These are phyloP conservation scores for Listrodromus nycthemerus DNA, from an alignment of 2,888 invertebrate genomes.

Conservation along the genomic window DNA sequence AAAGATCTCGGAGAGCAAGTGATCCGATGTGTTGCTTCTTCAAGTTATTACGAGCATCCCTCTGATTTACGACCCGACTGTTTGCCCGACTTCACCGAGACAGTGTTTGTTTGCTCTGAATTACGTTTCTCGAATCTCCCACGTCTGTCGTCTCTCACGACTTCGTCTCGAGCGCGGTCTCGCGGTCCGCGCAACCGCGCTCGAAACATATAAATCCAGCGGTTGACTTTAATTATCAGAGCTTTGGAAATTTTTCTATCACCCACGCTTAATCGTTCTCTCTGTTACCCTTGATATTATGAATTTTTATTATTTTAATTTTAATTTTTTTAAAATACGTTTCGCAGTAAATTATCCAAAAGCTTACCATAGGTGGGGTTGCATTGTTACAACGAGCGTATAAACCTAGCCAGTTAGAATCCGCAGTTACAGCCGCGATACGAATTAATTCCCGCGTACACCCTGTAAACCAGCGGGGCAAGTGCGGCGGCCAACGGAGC, in stretches of 20 bases:
- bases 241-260: slow-evolving; percentile 22
- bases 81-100: slow-evolving; percentile 68
- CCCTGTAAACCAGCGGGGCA: slow-evolving; percentile 38
- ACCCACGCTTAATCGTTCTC: background rate
- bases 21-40: slow-evolving; percentile 46
- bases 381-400: slow-evolving; percentile 60
- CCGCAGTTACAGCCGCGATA: slow-evolving; percentile 64
- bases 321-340: slow-evolving; percentile 29
- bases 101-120: slow-evolving; percentile 72
- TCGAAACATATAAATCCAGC: slow-evolving; percentile 1
- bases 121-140: slow-evolving; percentile 61
- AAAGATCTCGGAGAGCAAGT: slow-evolving; percentile 7
- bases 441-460: slow-evolving; percentile 65
- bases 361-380: slow-evolving; percentile 40
- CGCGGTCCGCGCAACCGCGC: slow-evolving; percentile 1
- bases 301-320: slow-evolving; percentile 18
- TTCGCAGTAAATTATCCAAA: slow-evolving; percentile 60
- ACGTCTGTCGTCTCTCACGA: slow-evolving; percentile 47
- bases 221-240: background rate
- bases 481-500: slow-evolving; percentile 53
- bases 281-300: slow-evolving; percentile 12
- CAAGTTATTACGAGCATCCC: slow-evolving; percentile 34
- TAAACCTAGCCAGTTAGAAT: slow-evolving; percentile 66
- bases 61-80: slow-evolving; percentile 69
- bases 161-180: background rate